Evolutionary conservation across 2,113 vertebrate genomes (phyloP), one percentile per base, ranked within the genome.

Genomic region (Chunga burmeisteri): DNA sequence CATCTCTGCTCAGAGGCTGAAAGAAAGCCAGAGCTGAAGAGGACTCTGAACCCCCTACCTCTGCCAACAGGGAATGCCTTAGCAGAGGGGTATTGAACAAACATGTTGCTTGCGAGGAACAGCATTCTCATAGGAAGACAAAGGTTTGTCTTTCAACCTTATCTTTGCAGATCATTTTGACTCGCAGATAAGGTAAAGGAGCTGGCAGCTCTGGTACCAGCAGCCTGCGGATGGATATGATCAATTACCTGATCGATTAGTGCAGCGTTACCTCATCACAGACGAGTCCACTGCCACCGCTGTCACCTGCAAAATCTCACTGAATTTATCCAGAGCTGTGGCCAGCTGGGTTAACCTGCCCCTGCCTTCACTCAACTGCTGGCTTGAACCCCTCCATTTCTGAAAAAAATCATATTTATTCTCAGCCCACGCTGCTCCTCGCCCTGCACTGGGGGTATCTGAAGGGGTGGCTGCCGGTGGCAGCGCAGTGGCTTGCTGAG

Each of bases 211-310:
- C 42, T 13, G 15, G 38, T 23, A 56, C 53, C 52, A 29, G 38
- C 38, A 32, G 56, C 62, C 65, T 47, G 44, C 4, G 4, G 34
- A 36, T 62, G 29, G 71, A 23, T 38, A 32, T 3, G 2, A 67
- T 73, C 47, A 34, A 73, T 79, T 25, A 80, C 25, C 16, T 18
- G 40, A 62, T 34, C 1, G 4, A 67, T 79, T 38, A 34, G 36
- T 13, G 36, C 40, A 38, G 36, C 1, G 9, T 49, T 40, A 70
- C 42, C 29, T 84, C 42, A 9, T 17, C 3, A 1, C 40, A 19
- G 71, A n/a, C 2, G 1, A 70, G 25, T 7, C 53, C 22, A 2
- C 27, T 9, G 36, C 53, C 3, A 0, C 36, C 2, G 1, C 56
- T 38, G 42, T 9, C 63, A 46, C 30, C 70, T 32, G 73, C 58